Base-by-base conservation (phyloP, 2,888 invertebrate genomes). In the Zootermopsis nevadensis region DNA sequence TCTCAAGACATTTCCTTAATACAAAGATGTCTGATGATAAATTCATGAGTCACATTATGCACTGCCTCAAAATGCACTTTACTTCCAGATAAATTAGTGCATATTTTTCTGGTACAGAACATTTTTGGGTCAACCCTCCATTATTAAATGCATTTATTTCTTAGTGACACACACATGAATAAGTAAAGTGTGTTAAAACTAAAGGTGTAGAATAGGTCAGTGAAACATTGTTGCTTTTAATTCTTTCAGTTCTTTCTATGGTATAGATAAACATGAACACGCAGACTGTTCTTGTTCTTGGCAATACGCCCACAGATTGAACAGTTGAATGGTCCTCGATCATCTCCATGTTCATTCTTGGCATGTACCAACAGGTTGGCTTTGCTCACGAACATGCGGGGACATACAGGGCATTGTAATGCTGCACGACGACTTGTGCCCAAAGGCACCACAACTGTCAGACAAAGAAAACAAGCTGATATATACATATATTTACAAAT, bases 361-460 rank as follows among this genome's bases (percentile, higher is more conserved):
- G 94, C 93, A 88, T 94, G 94, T 69, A 94, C 92, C 88, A 94
- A 94, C 87, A 94, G 89, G 89, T 94, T 94, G 90, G 93, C 93
- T 12, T 93, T 92, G 88, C 93, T 93, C 82, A 93, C 93, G 88
- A 93, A 93, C 89, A 92, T 92, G 35, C 77, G 77, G 19, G 66
- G 82, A 67, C 82, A 82, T 42, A 77, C 27, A 31, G 82, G 77
- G 31, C 82, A 82, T 31, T 60, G 42, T 24, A 55, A 22, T 3
- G 76, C 60, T 19, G 33, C 53, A 27, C 38, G 38, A 27, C 30
- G 22, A 27, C 80, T 69, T 31, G 42, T 66, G 53, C 67, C 74
- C 74, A 74, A 22, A 33, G 30, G 19, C 31, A 31, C 33, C 15
- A 19, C 69, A 69, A 33, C 69, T 69, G 69, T 69, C 27, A 31